Conservation (phyloP, 2,888 invertebrate genomes). For the Ichneumon xanthorius region DNA sequence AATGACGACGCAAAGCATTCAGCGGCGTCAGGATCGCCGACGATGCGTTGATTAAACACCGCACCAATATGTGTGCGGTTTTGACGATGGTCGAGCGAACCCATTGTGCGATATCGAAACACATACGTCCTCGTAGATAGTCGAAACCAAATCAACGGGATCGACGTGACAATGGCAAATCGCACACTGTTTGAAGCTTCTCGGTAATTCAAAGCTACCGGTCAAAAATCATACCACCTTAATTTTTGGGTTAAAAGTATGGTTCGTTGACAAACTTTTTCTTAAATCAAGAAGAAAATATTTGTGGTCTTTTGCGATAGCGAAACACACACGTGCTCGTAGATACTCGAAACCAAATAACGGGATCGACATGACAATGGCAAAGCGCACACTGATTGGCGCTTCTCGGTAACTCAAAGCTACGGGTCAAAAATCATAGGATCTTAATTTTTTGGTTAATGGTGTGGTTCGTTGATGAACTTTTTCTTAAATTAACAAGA, state of each 20-base stretch:
- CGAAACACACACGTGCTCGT: too few relatives aligned
- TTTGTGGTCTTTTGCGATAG: too few relatives aligned
- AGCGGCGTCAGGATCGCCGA: conserved; percentile 42
- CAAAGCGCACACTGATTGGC: too few relatives aligned
- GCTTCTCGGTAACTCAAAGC: too few relatives aligned
- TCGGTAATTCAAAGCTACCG: conserved; percentile 11
- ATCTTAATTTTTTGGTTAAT: too few relatives aligned
- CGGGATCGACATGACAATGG: too few relatives aligned
- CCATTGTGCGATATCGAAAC: conserved; percentile 19
- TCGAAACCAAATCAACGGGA: conserved; percentile 37
- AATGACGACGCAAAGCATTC: conserved; percentile 38
- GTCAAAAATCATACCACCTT: neutral
- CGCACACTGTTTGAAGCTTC: neutral
- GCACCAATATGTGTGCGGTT: conserved; percentile 9
- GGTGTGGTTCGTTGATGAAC: too few relatives aligned
- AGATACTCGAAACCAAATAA: too few relatives aligned
- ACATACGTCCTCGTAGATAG: conserved; percentile 5
- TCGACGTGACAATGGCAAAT: neutral
- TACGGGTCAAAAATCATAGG: too few relatives aligned
- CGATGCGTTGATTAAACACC: conserved; percentile 61
- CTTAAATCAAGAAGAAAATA: too few relatives aligned
- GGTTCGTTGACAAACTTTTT: too few relatives aligned
- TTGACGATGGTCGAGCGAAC: neutral
- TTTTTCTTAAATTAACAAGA: too few relatives aligned
- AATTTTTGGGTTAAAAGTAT: neutral